phyloP scores from a whole-genome alignment of 1,140 invertebrate species.

The Ceratina australensis region DNA sequence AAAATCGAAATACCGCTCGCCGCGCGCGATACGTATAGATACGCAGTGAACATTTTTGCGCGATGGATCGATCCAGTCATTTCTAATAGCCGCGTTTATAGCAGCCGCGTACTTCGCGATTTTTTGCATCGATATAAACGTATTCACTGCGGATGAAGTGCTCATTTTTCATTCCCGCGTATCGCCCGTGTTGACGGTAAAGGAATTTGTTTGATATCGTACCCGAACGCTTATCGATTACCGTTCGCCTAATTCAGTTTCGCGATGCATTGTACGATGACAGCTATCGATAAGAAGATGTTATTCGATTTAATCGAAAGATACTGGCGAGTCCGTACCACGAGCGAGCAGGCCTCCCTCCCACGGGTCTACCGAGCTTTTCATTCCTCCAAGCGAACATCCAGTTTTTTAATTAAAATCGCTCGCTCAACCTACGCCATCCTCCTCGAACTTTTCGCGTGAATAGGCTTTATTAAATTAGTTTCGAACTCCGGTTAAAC shows the following conservation, averaged over 20 bases:
- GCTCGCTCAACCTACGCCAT: not conserved
- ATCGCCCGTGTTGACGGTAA: too few relatives aligned
- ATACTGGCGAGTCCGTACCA: too few relatives aligned
- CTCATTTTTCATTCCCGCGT: not conserved
- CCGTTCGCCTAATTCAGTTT: too few relatives aligned
- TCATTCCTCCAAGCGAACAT: conserved; percentile 3
- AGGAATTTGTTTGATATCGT: not conserved
- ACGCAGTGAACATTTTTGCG: too few relatives aligned
- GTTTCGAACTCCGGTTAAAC: conserved; percentile 35
- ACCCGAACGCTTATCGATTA: not conserved
- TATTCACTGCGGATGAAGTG: not conserved
- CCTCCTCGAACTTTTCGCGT: conserved; percentile 24
- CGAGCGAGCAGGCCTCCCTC: too few relatives aligned
- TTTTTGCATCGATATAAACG: not conserved
- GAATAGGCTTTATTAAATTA: conserved; percentile 48
- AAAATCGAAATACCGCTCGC: conserved; percentile 7
- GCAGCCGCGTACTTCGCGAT: not conserved
- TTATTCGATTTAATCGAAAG: not conserved
- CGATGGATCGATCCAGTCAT: conserved; percentile 17
- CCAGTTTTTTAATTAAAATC: conserved; percentile 61
- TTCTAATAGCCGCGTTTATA: not conserved
- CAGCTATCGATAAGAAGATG: too few relatives aligned
- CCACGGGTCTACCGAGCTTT: not conserved
- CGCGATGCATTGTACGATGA: too few relatives aligned
- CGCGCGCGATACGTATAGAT: too few relatives aligned